Evolutionary conservation across 2,888 invertebrate genomes (phyloP).

Genomic region (Phortica okadai): DNA sequence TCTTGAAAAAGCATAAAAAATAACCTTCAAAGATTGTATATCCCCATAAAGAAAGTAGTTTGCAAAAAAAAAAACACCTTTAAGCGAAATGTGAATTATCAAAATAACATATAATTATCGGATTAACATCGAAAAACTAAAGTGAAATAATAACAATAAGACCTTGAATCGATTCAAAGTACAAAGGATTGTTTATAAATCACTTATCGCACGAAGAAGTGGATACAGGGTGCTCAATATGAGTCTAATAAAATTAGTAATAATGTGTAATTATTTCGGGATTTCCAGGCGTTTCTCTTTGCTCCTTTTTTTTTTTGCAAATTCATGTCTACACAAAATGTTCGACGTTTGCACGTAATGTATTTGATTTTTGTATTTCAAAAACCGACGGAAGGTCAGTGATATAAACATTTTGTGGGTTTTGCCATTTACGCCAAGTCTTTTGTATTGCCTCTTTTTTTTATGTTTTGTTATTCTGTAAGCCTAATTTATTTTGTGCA

Average conservation of each 20-base stretch:
- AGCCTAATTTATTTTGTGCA: constrained; percentile 7
- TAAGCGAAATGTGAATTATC: too few species aligned
- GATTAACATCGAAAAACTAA: neutral
- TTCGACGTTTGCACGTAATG: neutral
- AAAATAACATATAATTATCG: neutral
- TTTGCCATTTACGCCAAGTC: neutral
- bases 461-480: neutral
- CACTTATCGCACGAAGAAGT: neutral
- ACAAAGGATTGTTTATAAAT: neutral
- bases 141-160: neutral
- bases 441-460: neutral
- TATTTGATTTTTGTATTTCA: neutral
- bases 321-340: neutral
- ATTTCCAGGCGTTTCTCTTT: too few species aligned
- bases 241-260: too few species aligned
- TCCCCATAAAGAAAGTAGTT: too few species aligned
- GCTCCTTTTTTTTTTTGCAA: neutral
- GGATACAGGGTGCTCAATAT: too few species aligned
- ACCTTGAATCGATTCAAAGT: neutral
- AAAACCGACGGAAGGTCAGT: constrained; percentile 5
- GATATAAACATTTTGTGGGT: constrained; percentile 10
- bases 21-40: too few species aligned
- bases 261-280: too few species aligned
- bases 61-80: too few species aligned
- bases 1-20: too few species aligned